These are phyloP conservation scores for Harpegnathos saltator DNA, from an alignment of 1,140 invertebrate genomes.

Conservation along the genomic window DNA sequence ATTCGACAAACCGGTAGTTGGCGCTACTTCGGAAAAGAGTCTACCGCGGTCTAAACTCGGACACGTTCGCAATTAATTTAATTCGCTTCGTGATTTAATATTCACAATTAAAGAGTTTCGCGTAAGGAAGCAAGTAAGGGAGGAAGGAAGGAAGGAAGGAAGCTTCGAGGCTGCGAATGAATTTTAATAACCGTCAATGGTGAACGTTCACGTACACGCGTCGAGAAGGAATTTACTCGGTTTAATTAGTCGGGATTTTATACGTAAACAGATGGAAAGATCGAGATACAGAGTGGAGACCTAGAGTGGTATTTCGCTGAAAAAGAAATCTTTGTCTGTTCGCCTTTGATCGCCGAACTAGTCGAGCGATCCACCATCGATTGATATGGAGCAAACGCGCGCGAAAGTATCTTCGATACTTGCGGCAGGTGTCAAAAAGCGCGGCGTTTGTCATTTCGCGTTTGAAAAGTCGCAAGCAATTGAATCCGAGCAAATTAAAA, in stretches of 20 bases:
- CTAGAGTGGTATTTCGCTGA: too few relatives aligned
- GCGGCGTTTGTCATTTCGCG: slow-evolving; percentile 37
- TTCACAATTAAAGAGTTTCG: slow-evolving; percentile 10
- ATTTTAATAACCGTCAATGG: background rate
- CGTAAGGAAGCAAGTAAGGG: too few relatives aligned
- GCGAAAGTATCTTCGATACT: background rate
- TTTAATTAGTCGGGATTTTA: background rate
- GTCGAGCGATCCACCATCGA: background rate
- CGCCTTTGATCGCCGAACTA: too few relatives aligned
- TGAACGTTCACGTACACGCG: background rate
- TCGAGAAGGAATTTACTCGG: background rate
- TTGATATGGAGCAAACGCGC: background rate
- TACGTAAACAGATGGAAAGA: too few relatives aligned
- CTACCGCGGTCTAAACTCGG: background rate
- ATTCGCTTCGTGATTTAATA: slow-evolving; percentile 22
- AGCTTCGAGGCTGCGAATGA: background rate
- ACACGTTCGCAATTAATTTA: background rate
- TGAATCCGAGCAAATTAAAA: slow-evolving; percentile 50
- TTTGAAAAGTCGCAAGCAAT: slow-evolving; percentile 35
- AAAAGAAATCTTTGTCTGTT: too few relatives aligned
- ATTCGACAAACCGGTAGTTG: background rate
- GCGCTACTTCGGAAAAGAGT: background rate
- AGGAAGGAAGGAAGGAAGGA: too few relatives aligned
- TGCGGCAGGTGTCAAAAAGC: background rate
- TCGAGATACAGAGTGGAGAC: too few relatives aligned